phyloP scores from a whole-genome alignment of 2,888 invertebrate species.

The Neoscelio sp. region DNA sequence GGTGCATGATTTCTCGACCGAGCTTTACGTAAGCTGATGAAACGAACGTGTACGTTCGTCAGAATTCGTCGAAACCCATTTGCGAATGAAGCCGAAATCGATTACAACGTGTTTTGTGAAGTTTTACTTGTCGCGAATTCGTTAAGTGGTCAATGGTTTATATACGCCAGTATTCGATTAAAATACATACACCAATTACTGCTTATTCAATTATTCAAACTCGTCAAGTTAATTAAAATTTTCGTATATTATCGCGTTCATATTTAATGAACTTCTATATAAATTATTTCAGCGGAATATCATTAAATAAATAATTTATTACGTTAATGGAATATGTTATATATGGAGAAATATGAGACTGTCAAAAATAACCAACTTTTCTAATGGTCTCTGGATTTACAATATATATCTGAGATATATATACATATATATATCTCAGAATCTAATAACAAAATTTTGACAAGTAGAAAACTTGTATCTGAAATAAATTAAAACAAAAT shows the following conservation, averaged over 20 bases:
- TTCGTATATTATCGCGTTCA: neutral
- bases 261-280: too few relatives aligned
- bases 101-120: conserved; percentile 49
- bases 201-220: conserved; percentile 17
- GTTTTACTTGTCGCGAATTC: conserved; percentile 43
- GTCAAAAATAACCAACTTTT: too few relatives aligned
- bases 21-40: conserved; percentile 59
- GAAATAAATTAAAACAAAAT: too few relatives aligned
- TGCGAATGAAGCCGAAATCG: conserved; percentile 55
- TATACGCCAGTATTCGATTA: conserved; percentile 22
- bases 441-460: too few relatives aligned
- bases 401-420: too few relatives aligned
- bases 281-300: too few relatives aligned
- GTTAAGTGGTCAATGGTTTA: conserved; percentile 19
- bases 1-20: conserved; percentile 37
- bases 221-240: conserved; percentile 22
- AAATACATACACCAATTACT: conserved; percentile 21
- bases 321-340: too few relatives aligned
- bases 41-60: conserved; percentile 31
- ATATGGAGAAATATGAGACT: too few relatives aligned
- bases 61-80: conserved; percentile 53
- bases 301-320: too few relatives aligned
- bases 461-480: too few relatives aligned
- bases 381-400: too few relatives aligned
- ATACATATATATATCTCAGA: too few relatives aligned